Percentiles rank a stretch among this genome's conserved stretches.
Conservation (phyloP, 2,888 invertebrate genomes). For the Tryphoninae sp. region DNA sequence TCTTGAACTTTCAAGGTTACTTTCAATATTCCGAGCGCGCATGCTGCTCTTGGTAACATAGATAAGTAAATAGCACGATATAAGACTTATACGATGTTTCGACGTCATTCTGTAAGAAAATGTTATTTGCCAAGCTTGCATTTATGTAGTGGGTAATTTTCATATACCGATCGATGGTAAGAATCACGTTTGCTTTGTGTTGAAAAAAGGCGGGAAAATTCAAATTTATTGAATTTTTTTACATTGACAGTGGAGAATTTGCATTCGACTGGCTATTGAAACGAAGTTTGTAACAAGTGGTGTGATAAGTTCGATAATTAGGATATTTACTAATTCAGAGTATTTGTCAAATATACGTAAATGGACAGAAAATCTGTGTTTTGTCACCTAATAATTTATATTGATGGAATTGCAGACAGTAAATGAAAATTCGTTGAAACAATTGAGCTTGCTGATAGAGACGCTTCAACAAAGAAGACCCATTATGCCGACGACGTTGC, state of each 20-base stretch:
- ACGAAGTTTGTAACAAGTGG: no score
- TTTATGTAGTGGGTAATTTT: no score
- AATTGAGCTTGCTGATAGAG: conserved; percentile 92
- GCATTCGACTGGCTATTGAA: no score
- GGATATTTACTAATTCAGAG: no score
- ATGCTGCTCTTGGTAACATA: background rate
- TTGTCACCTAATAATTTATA: conserved; percentile 30
- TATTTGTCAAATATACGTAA: background rate
- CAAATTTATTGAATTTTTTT: no score
- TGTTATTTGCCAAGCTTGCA: no score
- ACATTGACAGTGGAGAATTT: no score
- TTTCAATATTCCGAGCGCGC: background rate
- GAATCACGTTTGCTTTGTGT: no score
- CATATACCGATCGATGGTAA: no score
- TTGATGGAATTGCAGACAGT: conserved; percentile 84
- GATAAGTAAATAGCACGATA: conserved; percentile 16
- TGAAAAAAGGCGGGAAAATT: no score
- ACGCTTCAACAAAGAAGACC: conserved; percentile 87
- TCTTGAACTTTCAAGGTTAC: conserved; percentile 56
- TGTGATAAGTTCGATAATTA: no score
- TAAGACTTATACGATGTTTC: background rate
- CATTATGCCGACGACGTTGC: conserved; percentile 85
- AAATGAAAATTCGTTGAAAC: conserved; percentile 95
- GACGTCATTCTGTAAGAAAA: no score
- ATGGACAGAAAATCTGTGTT: background rate